Evolutionary conservation across 2,797 vertebrate species (phyloP), one percentile per base, ranked within the genome.

Genomic region (Manis pentadactyla): DNA sequence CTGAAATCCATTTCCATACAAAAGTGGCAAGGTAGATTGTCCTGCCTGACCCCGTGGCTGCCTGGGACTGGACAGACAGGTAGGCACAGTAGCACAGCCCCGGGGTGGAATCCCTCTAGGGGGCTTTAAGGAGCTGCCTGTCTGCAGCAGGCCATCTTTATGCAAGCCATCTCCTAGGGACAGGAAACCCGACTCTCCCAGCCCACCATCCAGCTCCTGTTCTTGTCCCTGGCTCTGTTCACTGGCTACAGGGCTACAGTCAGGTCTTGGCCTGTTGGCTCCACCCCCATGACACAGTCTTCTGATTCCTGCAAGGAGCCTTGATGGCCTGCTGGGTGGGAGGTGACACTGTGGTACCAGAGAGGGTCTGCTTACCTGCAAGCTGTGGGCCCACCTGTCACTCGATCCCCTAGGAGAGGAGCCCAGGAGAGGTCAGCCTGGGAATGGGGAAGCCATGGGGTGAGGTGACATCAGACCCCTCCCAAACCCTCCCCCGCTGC

Each of bases 321-420:
- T 97, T 99, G 81, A 99, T 99, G 1, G 99, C 99, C 1, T 99
- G 98, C 98, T 99, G 99, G 99, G 99, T 99, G 98, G 99, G 99
- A 98, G 86, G 99, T 98, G 95, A 78, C 46, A 39, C 37, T 39
- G 37, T 39, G 37, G 53, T 42, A 7, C 57, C 75, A 13, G 27
- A n/a, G 12, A 21, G 23, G 42, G 12, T 82, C n/a, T 61, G 34
- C 61, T n/a, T 51, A 57, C 77, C 34, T 7, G 55, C 19, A 63
- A 42, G 8, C 27, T 34, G 19, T 51, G 82, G 42, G 23, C 42
- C 57, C 51, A 42, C 14, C 17, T 10, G 51, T 39, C 23, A 51
- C 51, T 29, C 46, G 9, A 23, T n/a, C 57, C 57, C 23, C 68
- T 0, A 6, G 49, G 27, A 55, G 8, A 8, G 29, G 64, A 83